Conservation (phyloP, 2,797 vertebrate genomes). For the Perodicticus potto region DNA sequence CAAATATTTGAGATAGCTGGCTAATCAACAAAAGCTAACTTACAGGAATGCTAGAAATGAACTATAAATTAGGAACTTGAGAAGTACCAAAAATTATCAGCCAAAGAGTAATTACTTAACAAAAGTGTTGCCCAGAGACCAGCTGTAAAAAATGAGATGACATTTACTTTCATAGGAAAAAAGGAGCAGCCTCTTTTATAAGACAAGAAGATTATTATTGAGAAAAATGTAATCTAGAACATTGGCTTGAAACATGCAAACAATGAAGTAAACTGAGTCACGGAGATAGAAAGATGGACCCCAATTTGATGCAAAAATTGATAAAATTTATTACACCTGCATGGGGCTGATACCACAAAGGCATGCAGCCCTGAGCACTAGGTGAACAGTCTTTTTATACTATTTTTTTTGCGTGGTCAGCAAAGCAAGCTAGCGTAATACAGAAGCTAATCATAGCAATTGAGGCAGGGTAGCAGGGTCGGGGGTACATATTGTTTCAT, state of each 20-base stretch:
- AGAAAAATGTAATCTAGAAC: constrained; percentile 10
- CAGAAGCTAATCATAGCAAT: too few species aligned
- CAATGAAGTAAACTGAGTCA: too few species aligned
- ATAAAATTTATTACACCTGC: too few species aligned
- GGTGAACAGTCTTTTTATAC: too few species aligned
- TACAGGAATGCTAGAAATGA: neutral
- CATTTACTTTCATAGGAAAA: neutral
- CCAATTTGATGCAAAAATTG: too few species aligned
- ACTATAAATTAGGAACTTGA: neutral
- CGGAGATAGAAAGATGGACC: too few species aligned
- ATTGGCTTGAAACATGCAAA: neutral
- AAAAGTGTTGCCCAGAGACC: neutral
- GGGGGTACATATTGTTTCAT: too few species aligned
- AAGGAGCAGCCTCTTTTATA: neutral
- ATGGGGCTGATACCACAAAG: too few species aligned
- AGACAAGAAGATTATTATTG: neutral
- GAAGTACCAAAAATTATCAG: neutral
- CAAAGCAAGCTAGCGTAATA: too few species aligned
- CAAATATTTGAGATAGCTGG: neutral
- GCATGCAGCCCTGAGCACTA: too few species aligned
- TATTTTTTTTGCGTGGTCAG: too few species aligned
- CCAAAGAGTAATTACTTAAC: neutral
- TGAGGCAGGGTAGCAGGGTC: too few species aligned
- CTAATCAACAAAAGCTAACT: neutral
- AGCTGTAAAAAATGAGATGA: neutral